A percentile compares a stretch with the other conserved stretches of the same genome.
Evolutionary conservation across 2,113 vertebrate genomes (phyloP).

Genomic region (Cariama cristata): DNA sequence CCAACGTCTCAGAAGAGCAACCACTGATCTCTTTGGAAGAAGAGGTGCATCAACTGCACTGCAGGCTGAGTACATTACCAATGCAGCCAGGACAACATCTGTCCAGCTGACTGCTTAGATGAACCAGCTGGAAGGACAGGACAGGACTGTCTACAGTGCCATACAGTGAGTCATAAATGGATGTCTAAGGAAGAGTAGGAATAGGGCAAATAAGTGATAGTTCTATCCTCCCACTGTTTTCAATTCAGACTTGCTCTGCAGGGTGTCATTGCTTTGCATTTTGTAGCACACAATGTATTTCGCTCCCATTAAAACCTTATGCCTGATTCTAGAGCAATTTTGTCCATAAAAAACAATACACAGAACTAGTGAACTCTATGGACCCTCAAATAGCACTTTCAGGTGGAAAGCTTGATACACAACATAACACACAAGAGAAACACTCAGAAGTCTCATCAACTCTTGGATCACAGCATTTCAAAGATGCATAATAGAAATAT

Average conservation of each 20-base stretch:
- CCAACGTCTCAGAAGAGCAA: not conserved
- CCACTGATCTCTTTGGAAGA: not conserved
- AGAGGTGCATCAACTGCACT: not conserved
- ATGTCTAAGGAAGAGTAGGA: not conserved
- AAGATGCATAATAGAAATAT: not conserved
- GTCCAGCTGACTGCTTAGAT: not conserved
- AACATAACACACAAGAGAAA: not conserved
- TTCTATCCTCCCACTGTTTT: not conserved
- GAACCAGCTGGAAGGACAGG: not conserved
- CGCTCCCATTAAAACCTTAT: not conserved
- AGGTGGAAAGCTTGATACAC: not conserved
- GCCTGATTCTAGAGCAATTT: rapidly evolving
- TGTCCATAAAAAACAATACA: not conserved
- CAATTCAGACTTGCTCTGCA: not conserved
- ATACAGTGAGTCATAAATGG: not conserved
- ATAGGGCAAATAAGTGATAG: not conserved
- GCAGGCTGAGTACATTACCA: not conserved
- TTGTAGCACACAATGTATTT: not conserved
- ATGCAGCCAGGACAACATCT: not conserved
- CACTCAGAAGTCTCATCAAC: not conserved
- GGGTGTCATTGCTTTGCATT: not conserved
- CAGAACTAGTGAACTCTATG: not conserved
- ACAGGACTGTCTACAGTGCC: rapidly evolving
- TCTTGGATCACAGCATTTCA: not conserved
- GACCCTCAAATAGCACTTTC: not conserved